Evolutionary conservation across 2,888 invertebrate genomes (phyloP), one percentile per base, ranked within the genome.

Genomic region (Subacronicta megacephala): DNA sequence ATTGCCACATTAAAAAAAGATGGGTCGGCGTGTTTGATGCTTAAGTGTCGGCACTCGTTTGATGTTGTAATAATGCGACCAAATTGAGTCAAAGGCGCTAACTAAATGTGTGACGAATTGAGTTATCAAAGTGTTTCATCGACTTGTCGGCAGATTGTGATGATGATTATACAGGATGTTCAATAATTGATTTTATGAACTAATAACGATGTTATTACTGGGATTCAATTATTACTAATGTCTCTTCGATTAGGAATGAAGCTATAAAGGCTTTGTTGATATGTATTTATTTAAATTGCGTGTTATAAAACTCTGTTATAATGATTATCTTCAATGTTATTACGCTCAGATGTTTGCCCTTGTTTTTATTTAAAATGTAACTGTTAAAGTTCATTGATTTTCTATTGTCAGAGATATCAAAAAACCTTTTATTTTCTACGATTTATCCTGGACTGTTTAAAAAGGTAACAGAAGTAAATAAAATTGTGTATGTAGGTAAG

Each of bases 41-140:
- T 72, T 73, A 66, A 82, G 82, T 82, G 82, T 87, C 92, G 92
- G 93, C 86, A 55, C 78, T 84, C 90, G 45, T 93, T 93, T 93
- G 90, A 93, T 88, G 82, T 86, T 81, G 81, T 85, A 88, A 92
- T 93, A 93, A 93, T 90, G 90, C 87, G 92, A 90, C 89, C 88
- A 92, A 93, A 92, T 92, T 90, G 90, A 93, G 91, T 92, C 92
- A 92, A 92, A 90, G 85, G 85, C 85, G 85, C 88, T 90, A 89
- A 85, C 88, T 90, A 89, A 92, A 86, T 84, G 92, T 91, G 91
- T 92, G 92, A 91, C 93, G 92, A 94, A 94, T 94, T 83, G 88
- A 90, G 83, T 76, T 91, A 92, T 93, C 93, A 90, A 92, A 92
- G 90, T 91, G 90, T 92, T 90, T 87, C 88, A 89, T 87, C 79